Evolutionary conservation across 2,113 vertebrate species (phyloP), one percentile per base, ranked within the genome.

Genomic region (Trogon melanurus): DNA sequence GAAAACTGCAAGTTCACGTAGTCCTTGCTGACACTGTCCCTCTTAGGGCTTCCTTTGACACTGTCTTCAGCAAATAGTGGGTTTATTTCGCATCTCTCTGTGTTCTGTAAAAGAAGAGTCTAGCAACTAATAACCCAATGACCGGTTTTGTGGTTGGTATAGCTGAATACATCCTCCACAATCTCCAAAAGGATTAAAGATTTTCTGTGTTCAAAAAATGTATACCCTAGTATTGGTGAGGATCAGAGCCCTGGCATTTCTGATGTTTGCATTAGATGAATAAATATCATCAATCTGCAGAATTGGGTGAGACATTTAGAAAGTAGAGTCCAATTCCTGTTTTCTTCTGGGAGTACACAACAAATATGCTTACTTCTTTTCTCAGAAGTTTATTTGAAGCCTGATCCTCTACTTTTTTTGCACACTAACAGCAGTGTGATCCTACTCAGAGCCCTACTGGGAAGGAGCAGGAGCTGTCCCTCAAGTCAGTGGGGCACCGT

Each of bases 231-330:
- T 78, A 22, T 89, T 86, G 67, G 66, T 17, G 66, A 65, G 78
- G 66, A 82, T 82, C 85, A 93, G 38, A 88, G 74, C 66, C 50
- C 47, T 89, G 93, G 87, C 69, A 69, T 91, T 86, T 88, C 72
- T 83, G 58, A 5, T 51, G 41, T 90, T 96, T 93, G 72, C n/a
- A 29, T 10, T 78, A 34, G 20, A 9, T 66, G 65, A 88, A 80
- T 80, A 78, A 92, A 94, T 58, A 58, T 17, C 73, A 64, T 66
- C 0, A 0, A 51, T 76, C 72, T 44, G 60, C 20, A 29, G 47
- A 71, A 71, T 3, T 30, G 62, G 50, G 54, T 10, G 34, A 87
- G 41, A 65, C 53, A 56, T 72, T 87, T 74, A 56, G 65, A 75
- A 89, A 86, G 41, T 10, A 67, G 64, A 44, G 44, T 29, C 75